Base-by-base conservation (phyloP, 2,113 vertebrate genomes). In the Leucopternis melanops region DNA sequence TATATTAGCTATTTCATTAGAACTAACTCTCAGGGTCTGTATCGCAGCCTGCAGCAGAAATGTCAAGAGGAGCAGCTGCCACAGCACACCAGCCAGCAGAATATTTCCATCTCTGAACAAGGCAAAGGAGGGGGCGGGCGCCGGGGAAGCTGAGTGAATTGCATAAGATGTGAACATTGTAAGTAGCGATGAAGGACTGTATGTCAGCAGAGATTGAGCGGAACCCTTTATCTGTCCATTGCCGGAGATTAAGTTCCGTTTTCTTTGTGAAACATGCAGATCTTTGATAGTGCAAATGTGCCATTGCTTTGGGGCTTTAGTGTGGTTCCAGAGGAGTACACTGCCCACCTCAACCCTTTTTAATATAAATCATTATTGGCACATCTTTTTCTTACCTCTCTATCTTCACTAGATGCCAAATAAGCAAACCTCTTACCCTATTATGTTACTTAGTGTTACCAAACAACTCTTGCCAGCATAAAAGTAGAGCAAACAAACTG, bases 31-130 rank as follows among this genome's bases (percentile, higher is more conserved):
- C 83, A 47, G 55, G 88, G 77, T 92, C 91, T 94, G 80, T 95
- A 61, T 94, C 73, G 77, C 86, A 91, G 92, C 77, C 96, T 91
- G 77, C 91, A 96, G 91, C 91, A 96, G 86, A 95, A 95, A 96
- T 89, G 77, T 96, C 94, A 92, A 92, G 95, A 96, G 88, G 27
- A 97, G 81, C 88, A 96, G 88, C 96, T 95, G 94, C 94, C 89
- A 7, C 66, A 81, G 65, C 77, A n/a, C 66, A 69, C 57, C 67
- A 94, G 89, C 92, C 88, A 96, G 77, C 67, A 88, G 92, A 93
- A 59, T 63, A 89, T 94, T 94, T 96, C 73, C 69, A 74, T 71
- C 52, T 34, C 57, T 67, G 88, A 88, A 83, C 44, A 83, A 92
- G 77, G 80, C 63, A 86, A 91, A 23, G 59, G 27, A n/a, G 10